phyloP scores from a whole-genome alignment of 2,888 invertebrate genomes.

The Ectemnius continuus region DNA sequence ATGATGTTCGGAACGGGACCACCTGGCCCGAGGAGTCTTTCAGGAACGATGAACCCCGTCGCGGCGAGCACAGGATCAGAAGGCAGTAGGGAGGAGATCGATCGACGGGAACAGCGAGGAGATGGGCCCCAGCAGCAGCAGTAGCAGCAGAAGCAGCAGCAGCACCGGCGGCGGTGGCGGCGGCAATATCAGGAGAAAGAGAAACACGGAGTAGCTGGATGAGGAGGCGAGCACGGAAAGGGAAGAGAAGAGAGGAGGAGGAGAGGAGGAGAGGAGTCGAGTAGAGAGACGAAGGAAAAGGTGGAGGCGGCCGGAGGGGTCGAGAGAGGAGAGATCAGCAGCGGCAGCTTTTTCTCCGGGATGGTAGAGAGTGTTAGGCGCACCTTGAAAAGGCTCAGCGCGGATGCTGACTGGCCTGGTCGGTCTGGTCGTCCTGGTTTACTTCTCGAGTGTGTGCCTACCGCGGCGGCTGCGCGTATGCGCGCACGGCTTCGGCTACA shows the following conservation, averaged over 20 bases:
- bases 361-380: constrained; percentile 75
- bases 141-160: background rate
- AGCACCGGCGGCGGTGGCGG: background rate
- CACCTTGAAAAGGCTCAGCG: constrained; percentile 65
- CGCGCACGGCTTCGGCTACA: constrained; percentile 31
- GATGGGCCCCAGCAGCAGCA: too few species aligned
- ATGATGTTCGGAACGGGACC: constrained; percentile 47
- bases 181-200: constrained; percentile 6
- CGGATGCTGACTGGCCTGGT: constrained; percentile 74
- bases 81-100: constrained; percentile 30
- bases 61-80: background rate
- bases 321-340: constrained; percentile 8
- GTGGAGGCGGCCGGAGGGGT: background rate
- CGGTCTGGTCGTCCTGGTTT: constrained; percentile 70
- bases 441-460: constrained; percentile 46
- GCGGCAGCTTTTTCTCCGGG: constrained; percentile 63
- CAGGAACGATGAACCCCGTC: constrained; percentile 49
- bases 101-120: constrained; percentile 11
- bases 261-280: background rate
- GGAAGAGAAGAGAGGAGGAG: constrained; percentile 1
- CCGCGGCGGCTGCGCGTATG: constrained; percentile 17
- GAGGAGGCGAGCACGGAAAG: constrained; percentile 9
- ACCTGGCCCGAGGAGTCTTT: constrained; percentile 37
- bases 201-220: constrained; percentile 11
- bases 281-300: constrained; percentile 16